phyloP scores from a whole-genome alignment of 2,113 vertebrate genomes.

The Pungitius pungitius region DNA sequence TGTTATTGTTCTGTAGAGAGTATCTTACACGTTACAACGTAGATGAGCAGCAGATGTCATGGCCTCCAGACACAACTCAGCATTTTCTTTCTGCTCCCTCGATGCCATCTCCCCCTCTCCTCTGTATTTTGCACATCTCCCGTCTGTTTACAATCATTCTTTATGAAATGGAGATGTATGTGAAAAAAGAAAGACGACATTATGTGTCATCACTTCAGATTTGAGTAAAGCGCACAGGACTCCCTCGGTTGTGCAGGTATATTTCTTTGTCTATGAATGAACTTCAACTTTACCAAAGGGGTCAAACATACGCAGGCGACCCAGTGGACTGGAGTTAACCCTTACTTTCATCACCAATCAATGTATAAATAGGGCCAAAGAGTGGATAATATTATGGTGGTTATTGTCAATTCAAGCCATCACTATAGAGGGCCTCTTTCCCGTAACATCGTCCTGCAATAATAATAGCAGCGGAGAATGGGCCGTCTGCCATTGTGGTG shows the following conservation, averaged over 20 bases:
- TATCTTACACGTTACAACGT: neutral
- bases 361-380: neutral
- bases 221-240: neutral
- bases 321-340: no score
- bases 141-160: neutral
- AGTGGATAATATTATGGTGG: neutral
- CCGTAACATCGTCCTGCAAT: conserved; percentile 34
- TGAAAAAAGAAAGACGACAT: neutral
- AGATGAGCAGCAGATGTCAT: conserved; percentile 34
- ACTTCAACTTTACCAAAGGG: neutral
- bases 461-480: conserved; percentile 48
- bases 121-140: neutral
- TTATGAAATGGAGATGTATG: neutral
- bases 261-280: neutral
- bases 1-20: neutral
- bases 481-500: conserved; percentile 51
- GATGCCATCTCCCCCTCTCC: neutral
- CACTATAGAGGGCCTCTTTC: conserved; percentile 1
- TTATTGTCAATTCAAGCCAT: neutral
- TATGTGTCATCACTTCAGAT: neutral
- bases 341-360: neutral
- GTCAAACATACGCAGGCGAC: neutral
- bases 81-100: conserved; percentile 19
- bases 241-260: neutral
- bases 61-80: conserved; percentile 32